phyloP scores from a whole-genome alignment of 2,888 invertebrate species.

The Charanyca ferruginea region DNA sequence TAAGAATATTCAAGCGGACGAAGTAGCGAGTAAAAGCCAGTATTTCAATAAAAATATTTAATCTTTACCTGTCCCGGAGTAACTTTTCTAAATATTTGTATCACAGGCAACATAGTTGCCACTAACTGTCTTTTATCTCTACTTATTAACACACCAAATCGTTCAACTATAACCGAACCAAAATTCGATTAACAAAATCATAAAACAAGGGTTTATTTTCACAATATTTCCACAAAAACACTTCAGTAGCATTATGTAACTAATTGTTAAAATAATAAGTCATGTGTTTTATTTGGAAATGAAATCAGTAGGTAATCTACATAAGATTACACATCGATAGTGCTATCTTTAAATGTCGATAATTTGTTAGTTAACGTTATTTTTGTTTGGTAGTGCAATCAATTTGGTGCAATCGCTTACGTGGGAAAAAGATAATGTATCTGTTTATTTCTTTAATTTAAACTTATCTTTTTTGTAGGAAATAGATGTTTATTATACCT shows the following conservation, averaged over 20 bases:
- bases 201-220: neutral
- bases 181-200: neutral
- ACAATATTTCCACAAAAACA: constrained; percentile 17
- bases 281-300: constrained; percentile 36
- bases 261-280: constrained; percentile 11
- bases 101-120: constrained; percentile 78
- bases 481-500: neutral
- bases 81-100: constrained; percentile 83
- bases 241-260: constrained; percentile 38
- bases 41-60: neutral
- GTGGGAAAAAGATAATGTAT: constrained; percentile 31
- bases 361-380: constrained; percentile 1
- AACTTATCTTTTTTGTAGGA: constrained; percentile 9
- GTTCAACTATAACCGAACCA: neutral
- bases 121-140: constrained; percentile 70
- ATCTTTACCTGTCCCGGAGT: constrained; percentile 80
- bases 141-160: constrained; percentile 25
- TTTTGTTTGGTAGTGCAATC: constrained; percentile 28
- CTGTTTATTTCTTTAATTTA: constrained; percentile 16
- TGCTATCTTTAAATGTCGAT: constrained; percentile 43
- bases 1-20: too few relatives aligned
- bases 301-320: constrained; percentile 38
- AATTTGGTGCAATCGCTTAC: constrained; percentile 18
- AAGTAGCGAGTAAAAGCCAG: too few relatives aligned
- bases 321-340: constrained; percentile 16